Evolutionary conservation across 2,888 invertebrate species (phyloP).

Genomic region (Trichacis sp.): DNA sequence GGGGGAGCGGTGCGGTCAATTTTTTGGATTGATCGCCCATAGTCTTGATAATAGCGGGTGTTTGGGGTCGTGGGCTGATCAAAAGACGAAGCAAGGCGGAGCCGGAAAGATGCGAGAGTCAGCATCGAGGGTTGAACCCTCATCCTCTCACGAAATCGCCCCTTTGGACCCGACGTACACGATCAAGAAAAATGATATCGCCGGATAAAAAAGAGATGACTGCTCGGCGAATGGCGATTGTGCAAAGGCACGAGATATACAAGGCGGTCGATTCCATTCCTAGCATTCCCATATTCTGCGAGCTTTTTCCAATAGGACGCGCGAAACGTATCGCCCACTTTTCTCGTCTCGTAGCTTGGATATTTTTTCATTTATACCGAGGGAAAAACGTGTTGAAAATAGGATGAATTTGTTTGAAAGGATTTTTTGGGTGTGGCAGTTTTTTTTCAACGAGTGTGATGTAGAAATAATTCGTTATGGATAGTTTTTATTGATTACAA

Average conservation of each 20-base stretch:
- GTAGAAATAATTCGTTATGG: too few relatives aligned
- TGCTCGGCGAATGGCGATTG: constrained; percentile 60
- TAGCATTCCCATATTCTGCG: too few relatives aligned
- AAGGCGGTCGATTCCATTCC: constrained; percentile 27
- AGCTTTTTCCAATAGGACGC: too few relatives aligned
- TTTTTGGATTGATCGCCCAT: constrained; percentile 65
- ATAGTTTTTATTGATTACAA: too few relatives aligned
- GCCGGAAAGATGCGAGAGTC: constrained; percentile 64
- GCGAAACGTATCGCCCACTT: too few relatives aligned
- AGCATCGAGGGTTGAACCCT: constrained; percentile 64
- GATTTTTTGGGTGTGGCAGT: too few relatives aligned
- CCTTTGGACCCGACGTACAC: constrained; percentile 50
- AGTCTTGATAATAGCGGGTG: constrained; percentile 61
- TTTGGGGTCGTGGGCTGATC: constrained; percentile 61
- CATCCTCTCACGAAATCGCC: constrained; percentile 43
- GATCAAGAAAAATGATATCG: constrained; percentile 68
- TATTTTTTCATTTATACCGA: too few relatives aligned
- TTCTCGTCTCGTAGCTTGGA: too few relatives aligned
- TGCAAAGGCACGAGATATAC: constrained; percentile 39
- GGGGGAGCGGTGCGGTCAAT: constrained; percentile 45
- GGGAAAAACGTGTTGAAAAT: too few relatives aligned
- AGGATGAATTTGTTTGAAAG: too few relatives aligned
- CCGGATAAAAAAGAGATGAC: constrained; percentile 60
- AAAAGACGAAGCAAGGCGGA: constrained; percentile 64
- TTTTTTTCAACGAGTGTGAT: too few relatives aligned